Evolutionary conservation across 2,113 vertebrate species (phyloP).

Genomic region (Gambusia holbrooki): DNA sequence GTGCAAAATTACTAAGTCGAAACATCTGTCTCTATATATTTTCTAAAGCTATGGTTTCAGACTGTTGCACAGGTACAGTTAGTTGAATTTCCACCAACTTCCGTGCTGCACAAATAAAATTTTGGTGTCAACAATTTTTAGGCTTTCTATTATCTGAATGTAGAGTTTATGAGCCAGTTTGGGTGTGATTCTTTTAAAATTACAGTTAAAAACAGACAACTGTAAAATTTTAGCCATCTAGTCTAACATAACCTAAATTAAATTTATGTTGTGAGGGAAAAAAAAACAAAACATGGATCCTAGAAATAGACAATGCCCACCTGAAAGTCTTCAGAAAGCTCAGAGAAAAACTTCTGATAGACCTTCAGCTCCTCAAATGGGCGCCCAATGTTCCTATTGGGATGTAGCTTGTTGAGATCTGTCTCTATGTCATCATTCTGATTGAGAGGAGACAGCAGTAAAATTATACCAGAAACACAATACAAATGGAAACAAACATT

Average conservation of each 20-base stretch:
- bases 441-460: slow-evolving; percentile 36
- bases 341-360: slow-evolving; percentile 92
- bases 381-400: slow-evolving; percentile 82
- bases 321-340: slow-evolving; percentile 94
- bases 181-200: neutral
- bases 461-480: neutral
- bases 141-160: neutral
- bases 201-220: neutral
- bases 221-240: neutral
- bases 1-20: neutral
- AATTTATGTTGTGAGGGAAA: neutral
- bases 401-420: slow-evolving; percentile 92
- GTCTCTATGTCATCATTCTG: slow-evolving; percentile 99
- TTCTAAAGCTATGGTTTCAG: too few species aligned
- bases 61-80: neutral
- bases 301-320: slow-evolving; percentile 71
- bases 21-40: neutral
- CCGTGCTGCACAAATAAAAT: too few species aligned
- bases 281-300: neutral
- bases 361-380: slow-evolving; percentile 89
- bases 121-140: too few species aligned
- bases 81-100: too few species aligned
- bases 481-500: neutral
- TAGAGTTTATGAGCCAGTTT: neutral
- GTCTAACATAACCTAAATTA: neutral